These are phyloP conservation scores for Ephestia elutella DNA, from an alignment of 1,140 invertebrate genomes.

Conservation along the genomic window DNA sequence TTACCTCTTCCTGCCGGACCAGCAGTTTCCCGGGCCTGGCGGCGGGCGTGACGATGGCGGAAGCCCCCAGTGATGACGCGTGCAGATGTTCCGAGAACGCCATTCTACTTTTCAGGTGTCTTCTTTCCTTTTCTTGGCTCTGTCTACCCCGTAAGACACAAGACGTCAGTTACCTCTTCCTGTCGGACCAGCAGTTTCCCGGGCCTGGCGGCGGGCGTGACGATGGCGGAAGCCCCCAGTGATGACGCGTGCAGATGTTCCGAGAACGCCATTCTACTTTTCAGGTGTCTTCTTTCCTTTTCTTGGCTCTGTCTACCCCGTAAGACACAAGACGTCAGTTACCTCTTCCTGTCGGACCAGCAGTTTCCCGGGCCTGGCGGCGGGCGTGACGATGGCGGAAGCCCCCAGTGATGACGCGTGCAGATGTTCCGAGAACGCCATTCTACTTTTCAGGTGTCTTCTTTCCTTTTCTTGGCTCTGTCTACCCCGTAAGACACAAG, in stretches of 20 bases:
- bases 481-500: too few species aligned
- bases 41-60: conserved; percentile 45
- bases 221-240: conserved; percentile 48
- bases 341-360: conserved; percentile 61
- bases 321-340: too few species aligned
- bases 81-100: conserved; percentile 50
- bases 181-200: conserved; percentile 52
- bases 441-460: too few species aligned
- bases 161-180: conserved; percentile 56
- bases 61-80: conserved; percentile 49
- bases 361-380: conserved; percentile 43
- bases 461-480: too few species aligned
- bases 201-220: conserved; percentile 44
- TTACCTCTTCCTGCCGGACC: conserved; percentile 55
- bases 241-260: conserved; percentile 48
- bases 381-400: conserved; percentile 45
- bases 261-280: too few species aligned
- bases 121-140: too few species aligned
- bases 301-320: too few species aligned
- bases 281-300: too few species aligned
- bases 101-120: too few species aligned
- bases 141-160: too few species aligned
- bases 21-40: conserved; percentile 47
- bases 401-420: conserved; percentile 55
- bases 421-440: conserved; percentile 46